phyloP scores from a whole-genome alignment of 2,113 vertebrate genomes.

The Craseonycteris thonglongyai region DNA sequence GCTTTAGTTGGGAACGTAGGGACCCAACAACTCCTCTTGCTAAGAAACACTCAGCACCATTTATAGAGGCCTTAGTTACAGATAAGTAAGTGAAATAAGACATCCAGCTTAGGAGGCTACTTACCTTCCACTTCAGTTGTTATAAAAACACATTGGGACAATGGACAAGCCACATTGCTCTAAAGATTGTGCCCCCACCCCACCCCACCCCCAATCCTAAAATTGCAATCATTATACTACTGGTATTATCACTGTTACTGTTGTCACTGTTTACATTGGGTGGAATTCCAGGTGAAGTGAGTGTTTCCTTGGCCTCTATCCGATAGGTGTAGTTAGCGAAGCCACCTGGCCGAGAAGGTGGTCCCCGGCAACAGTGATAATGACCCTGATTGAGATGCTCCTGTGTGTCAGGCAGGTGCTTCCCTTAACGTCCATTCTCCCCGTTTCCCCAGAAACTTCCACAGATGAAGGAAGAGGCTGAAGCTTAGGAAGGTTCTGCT shows the following conservation, averaged over 20 bases:
- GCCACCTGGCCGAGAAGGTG: neutral
- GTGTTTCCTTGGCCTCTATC: neutral
- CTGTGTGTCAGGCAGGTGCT: neutral
- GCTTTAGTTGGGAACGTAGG: neutral
- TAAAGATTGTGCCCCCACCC: too few species aligned
- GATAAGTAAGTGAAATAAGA: neutral
- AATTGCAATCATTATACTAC: neutral
- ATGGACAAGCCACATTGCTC: neutral
- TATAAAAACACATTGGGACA: neutral
- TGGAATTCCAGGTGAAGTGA: neutral
- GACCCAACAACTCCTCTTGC: neutral
- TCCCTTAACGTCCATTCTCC: neutral
- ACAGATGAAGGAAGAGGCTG: too few species aligned
- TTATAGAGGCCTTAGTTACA: neutral
- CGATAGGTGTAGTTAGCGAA: neutral
- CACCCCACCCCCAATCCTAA: too few species aligned
- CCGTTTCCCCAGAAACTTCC: neutral
- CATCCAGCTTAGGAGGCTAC: neutral
- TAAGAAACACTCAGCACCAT: neutral
- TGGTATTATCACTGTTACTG: neutral
- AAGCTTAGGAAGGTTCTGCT: neutral
- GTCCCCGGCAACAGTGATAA: neutral
- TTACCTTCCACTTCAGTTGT: neutral
- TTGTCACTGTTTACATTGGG: neutral
- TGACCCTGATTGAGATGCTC: neutral